phyloP scores from a whole-genome alignment of 2,888 invertebrate genomes.

The Sphaeridia pumilis region DNA sequence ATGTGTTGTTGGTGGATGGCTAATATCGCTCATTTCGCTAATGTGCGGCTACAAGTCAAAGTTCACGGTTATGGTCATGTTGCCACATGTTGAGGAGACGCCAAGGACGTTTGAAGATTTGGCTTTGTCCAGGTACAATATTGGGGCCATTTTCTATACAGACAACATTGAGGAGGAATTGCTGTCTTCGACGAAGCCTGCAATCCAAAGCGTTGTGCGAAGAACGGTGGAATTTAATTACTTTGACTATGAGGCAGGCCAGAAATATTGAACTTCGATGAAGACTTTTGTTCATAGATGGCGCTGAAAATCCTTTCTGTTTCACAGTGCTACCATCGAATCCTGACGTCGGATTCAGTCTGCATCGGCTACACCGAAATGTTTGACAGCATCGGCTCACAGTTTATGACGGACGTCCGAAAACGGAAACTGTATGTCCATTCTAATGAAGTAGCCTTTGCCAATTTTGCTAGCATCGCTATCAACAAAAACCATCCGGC shows the following conservation, averaged over 20 bases:
- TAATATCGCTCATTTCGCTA: slow-evolving; percentile 1
- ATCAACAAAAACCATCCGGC: no score
- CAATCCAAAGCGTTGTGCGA: neutral
- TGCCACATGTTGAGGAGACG: neutral
- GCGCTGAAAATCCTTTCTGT: neutral
- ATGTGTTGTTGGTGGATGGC: slow-evolving; percentile 5
- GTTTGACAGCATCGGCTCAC: neutral
- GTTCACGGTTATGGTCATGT: slow-evolving; percentile 1
- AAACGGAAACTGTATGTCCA: neutral
- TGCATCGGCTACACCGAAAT: neutral
- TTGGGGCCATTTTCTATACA: slow-evolving; percentile 3
- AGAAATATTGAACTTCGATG: neutral
- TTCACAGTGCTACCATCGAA: slow-evolving; percentile 2
- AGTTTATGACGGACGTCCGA: neutral
- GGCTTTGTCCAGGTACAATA: slow-evolving; percentile 1
- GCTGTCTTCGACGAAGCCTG: neutral
- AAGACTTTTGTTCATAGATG: neutral
- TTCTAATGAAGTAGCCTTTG: neutral
- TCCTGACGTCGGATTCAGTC: neutral
- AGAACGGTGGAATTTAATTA: neutral
- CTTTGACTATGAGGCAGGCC: neutral
- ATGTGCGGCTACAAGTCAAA: slow-evolving; percentile 9
- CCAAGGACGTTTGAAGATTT: slow-evolving; percentile 11
- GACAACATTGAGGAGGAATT: neutral
- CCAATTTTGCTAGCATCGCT: neutral